Percentiles rank a stretch among this genome's conserved stretches.
phyloP scores from a whole-genome alignment of 2,797 vertebrate genomes.

The Sebastes minor region DNA sequence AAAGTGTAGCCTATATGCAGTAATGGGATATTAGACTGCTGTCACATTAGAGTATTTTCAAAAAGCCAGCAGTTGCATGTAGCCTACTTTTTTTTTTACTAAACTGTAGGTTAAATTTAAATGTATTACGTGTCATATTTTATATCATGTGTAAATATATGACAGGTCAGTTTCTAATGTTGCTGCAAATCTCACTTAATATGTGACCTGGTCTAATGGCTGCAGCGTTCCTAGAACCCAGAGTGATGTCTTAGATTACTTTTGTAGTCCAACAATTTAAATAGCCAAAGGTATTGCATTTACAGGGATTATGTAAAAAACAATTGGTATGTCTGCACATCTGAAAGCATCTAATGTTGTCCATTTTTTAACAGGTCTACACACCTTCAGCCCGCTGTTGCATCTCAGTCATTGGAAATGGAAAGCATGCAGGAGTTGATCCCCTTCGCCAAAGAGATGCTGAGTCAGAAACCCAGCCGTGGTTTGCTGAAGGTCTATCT shows the following conservation, averaged over 20 bases:
- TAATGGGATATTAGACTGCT: background rate
- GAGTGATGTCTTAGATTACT: background rate
- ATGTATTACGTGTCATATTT: background rate
- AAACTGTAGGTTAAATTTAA: too few species aligned
- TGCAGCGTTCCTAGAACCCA: background rate
- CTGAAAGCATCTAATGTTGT: background rate
- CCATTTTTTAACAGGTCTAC: background rate
- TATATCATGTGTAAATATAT: background rate
- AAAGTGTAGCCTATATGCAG: background rate
- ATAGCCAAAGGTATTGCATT: background rate
- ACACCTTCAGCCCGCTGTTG: background rate
- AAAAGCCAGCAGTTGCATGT: background rate
- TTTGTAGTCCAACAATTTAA: background rate
- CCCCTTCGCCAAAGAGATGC: conserved; percentile 86
- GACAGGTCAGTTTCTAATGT: background rate
- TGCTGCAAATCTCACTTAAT: background rate
- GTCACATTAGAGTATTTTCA: background rate
- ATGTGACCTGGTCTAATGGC: background rate
- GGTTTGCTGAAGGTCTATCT: conserved; percentile 88
- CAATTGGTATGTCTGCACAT: background rate
- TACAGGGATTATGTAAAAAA: background rate
- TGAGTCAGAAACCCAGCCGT: conserved; percentile 82
- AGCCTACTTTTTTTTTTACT: background rate
- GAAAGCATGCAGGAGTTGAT: conserved; percentile 85
- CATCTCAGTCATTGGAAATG: conserved; percentile 64